Conservation (phyloP, 1,140 invertebrate species). For the Matsumurasca onukii region DNA sequence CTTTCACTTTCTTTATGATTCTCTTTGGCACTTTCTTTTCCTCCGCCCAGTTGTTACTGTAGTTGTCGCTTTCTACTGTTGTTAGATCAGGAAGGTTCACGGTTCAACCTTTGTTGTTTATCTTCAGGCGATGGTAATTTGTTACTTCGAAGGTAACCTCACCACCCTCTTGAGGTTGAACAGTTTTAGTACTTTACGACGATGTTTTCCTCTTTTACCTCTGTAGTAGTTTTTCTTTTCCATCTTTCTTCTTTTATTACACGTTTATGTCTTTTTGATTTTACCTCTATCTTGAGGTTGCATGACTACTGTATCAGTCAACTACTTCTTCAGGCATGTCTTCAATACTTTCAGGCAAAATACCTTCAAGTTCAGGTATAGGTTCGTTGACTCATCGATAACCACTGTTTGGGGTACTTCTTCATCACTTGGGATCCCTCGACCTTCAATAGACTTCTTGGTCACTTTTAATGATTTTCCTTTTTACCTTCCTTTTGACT, state of each 20-base stretch:
- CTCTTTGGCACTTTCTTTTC: slow-evolving; percentile 43
- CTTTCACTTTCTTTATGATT: slow-evolving; percentile 36
- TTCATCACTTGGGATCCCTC: slow-evolving; percentile 42
- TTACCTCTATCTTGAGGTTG: slow-evolving; percentile 35
- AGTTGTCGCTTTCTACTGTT: slow-evolving; percentile 40
- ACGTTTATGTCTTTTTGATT: slow-evolving; percentile 42
- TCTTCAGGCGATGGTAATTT: slow-evolving; percentile 26
- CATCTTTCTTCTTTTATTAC: slow-evolving; percentile 42
- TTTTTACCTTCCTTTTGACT: slow-evolving; percentile 39
- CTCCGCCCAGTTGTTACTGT: slow-evolving; percentile 19
- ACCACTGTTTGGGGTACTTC: slow-evolving; percentile 33
- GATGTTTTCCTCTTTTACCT: slow-evolving; percentile 20
- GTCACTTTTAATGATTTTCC: slow-evolving; percentile 26
- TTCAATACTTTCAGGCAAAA: slow-evolving; percentile 26
- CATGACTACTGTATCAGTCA: slow-evolving; percentile 40
- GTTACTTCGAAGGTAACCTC: slow-evolving; percentile 9
- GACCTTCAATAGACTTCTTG: slow-evolving; percentile 35
- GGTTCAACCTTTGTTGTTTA: slow-evolving; percentile 34
- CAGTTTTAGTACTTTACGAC: neutral
- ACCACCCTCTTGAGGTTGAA: neutral
- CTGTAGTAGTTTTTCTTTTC: slow-evolving; percentile 34
- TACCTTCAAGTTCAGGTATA: slow-evolving; percentile 26
- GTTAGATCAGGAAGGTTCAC: slow-evolving; percentile 39
- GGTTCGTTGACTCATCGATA: slow-evolving; percentile 34
- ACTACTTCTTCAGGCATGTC: slow-evolving; percentile 31